These are phyloP conservation scores for Betta splendens DNA, from an alignment of 2,797 vertebrate genomes.

Conservation along the genomic window DNA sequence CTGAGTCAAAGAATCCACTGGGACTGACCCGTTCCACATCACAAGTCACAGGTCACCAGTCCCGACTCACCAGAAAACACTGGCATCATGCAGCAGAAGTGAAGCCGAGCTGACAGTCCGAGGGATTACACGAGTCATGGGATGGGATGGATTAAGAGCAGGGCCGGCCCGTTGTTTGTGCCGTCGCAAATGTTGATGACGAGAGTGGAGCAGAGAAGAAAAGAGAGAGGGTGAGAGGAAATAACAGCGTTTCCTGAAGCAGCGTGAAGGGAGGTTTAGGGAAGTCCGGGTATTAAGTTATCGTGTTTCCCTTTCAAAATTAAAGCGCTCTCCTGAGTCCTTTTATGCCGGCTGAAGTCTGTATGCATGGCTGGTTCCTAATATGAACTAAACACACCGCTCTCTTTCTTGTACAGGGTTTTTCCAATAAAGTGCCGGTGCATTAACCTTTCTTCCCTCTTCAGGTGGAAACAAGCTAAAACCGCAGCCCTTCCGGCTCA, in stretches of 20 bases:
- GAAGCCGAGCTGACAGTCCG: constrained; percentile 56
- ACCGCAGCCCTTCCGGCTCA: constrained; percentile 85
- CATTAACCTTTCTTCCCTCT: constrained; percentile 33
- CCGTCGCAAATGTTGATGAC: constrained; percentile 1
- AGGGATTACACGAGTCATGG: constrained; percentile 76
- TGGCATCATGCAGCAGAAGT: constrained; percentile 34
- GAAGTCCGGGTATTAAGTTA: constrained; percentile 58
- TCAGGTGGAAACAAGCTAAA: constrained; percentile 86
- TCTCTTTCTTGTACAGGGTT: constrained; percentile 14
- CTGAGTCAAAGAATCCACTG: constrained; percentile 47
- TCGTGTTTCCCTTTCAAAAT: constrained; percentile 59
- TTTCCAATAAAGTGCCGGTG: constrained; percentile 24
- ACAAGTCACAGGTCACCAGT: constrained; percentile 62
- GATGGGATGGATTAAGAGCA: constrained; percentile 66
- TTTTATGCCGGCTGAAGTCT: constrained; percentile 48
- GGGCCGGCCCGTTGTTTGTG: constrained; percentile 23
- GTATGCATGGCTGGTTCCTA: constrained; percentile 37
- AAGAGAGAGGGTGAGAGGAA: constrained; percentile 24
- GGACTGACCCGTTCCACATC: constrained; percentile 60
- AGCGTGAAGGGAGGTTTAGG: constrained; percentile 37
- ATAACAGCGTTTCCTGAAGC: constrained; percentile 26
- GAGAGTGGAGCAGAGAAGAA: constrained; percentile 16
- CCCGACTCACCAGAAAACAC: constrained; percentile 44
- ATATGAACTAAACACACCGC: constrained; percentile 35
- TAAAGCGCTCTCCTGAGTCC: constrained; percentile 49